A percentile compares a stretch with the other conserved stretches of the same genome.
These are phyloP conservation scores for Pinna nobilis DNA, from an alignment of 1,140 invertebrate genomes.

Conservation along the genomic window DNA sequence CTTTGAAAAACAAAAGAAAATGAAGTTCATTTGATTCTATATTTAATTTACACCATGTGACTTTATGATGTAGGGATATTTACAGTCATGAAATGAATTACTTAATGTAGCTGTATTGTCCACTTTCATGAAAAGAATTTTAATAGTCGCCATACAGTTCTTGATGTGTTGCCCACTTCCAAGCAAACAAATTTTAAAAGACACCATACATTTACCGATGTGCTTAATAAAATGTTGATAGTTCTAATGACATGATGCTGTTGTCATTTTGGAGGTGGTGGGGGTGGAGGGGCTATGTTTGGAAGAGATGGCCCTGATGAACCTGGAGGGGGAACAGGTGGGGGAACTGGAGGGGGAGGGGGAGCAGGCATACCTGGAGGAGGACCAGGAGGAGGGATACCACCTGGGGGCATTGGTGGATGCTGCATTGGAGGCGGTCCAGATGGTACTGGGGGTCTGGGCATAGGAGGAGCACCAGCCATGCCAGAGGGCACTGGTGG, in stretches of 20 bases:
- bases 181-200: too few relatives aligned
- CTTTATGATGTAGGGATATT: too few relatives aligned
- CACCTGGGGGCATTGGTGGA: conserved; percentile 70
- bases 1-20: neutral
- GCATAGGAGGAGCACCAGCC: conserved; percentile 37
- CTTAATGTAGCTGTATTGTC: too few relatives aligned
- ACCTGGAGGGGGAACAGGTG: conserved; percentile 53
- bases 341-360: conserved; percentile 57
- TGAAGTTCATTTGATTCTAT: neutral
- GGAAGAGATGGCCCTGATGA: conserved; percentile 51
- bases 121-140: too few relatives aligned
- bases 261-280: conserved; percentile 57
- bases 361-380: conserved; percentile 49
- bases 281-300: conserved; percentile 49
- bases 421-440: conserved; percentile 39
- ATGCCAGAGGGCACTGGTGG: conserved; percentile 49
- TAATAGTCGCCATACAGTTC: too few relatives aligned
- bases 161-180: too few relatives aligned
- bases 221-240: too few relatives aligned
- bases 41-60: too few relatives aligned
- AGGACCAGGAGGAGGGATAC: conserved; percentile 54
- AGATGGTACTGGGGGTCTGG: conserved; percentile 59
- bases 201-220: too few relatives aligned
- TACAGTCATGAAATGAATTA: too few relatives aligned
- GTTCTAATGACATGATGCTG: too few relatives aligned